These are phyloP conservation scores for Daphoenositta chrysoptera DNA, from an alignment of 2,113 vertebrate genomes.

Conservation along the genomic window DNA sequence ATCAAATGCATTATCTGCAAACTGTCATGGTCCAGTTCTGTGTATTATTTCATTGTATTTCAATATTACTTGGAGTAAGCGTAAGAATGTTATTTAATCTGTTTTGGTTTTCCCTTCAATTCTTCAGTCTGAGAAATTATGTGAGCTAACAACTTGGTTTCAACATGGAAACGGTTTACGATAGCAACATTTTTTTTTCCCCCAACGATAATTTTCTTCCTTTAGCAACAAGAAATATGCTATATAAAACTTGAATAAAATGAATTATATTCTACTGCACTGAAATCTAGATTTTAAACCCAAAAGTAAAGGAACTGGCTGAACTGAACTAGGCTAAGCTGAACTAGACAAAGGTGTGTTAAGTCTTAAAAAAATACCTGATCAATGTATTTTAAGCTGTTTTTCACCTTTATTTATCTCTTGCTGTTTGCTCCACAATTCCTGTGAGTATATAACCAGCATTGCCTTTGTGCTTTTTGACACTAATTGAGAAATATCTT, in stretches of 20 bases:
- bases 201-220: neutral
- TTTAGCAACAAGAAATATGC: neutral
- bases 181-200: neutral
- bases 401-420: neutral
- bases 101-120: neutral
- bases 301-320: neutral
- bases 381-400: neutral
- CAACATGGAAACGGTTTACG: neutral
- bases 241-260: neutral
- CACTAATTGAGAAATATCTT: neutral
- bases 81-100: neutral
- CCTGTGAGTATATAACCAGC: neutral
- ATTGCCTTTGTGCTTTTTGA: neutral
- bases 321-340: neutral
- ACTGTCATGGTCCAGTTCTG: neutral
- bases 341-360: rapidly evolving
- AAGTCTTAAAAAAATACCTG: neutral
- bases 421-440: neutral
- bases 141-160: neutral
- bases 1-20: neutral
- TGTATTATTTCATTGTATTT: neutral
- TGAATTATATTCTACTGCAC: neutral
- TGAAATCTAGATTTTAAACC: neutral
- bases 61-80: neutral
- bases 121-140: neutral